Base-by-base conservation (phyloP, 2,797 vertebrate species). In the Delichon dasypus region DNA sequence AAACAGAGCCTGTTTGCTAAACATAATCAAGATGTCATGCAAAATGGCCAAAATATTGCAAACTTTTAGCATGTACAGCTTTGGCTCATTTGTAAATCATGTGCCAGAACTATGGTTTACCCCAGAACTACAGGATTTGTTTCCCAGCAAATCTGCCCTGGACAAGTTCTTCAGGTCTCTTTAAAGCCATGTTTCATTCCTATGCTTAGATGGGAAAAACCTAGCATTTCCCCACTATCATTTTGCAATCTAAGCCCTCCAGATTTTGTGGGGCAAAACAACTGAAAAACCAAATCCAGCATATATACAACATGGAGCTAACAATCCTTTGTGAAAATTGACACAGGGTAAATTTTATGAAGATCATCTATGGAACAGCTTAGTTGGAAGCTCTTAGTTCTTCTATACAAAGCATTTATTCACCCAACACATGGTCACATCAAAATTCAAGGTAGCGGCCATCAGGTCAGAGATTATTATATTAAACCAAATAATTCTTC, bases 211-310 rank as follows among this genome's bases (percentile, higher is more conserved):
- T 21, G 11, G 7, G 2, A 3, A 2, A 74, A 13, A 78, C 66
- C 17, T 4, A 75, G 4, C 2, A 3, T 55, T 68, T 77, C 65
- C 18, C 19, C 4, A 8, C 3, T 1, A 2, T 1, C 45, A 10
- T 54, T 94, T 77, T 84, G 9, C 9, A 64, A 1, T 38, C 10
- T 60, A 55, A 54, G 5, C 5, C 11, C 3, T 87, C 7, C 26
- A 60, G 14, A 53, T 70, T 58, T 53, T 40, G 38, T 3, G 3
- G 9, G 3, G 2, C 44, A 45, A 81, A 91, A 9, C 9, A 83
- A 42, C 14, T 40, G 7, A 23, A 73, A 57, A 78, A 4, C 8
- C 22, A 83, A 90, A 32, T 21, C 13, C 26, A 64, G 2, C 1
- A 27, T 21, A 14, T 40, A 20, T 30, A 54, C 9, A 57, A 32